Base-by-base conservation (phyloP, 2,888 invertebrate species). In the Zeuzera pyrina region DNA sequence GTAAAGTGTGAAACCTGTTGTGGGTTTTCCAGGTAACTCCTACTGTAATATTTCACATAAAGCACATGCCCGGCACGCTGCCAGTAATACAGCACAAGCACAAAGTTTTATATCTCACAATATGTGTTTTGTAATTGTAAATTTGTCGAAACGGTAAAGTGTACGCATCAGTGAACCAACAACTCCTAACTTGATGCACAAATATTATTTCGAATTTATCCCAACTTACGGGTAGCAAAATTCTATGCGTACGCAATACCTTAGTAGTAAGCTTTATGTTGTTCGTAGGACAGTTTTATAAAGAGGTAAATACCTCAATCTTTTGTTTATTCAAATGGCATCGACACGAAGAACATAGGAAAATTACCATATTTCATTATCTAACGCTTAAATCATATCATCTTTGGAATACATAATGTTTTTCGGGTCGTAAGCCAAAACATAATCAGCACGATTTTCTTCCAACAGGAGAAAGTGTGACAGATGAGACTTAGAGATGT, bases 51-150 rank as follows among this genome's bases (percentile, higher is more conserved):
- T 77, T 77, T 76, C 73, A 78, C 77, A 71, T 78, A 78, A 52
- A 71, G 83, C 83, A 83, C 83, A 70, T 81, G 81, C 81, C 78
- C 79, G 83, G 81, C 83, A 83, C 83, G 83, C 83, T 60, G 83
- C 83, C 83, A 83, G 83, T 83, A 81, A 67, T 69, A 63, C 65
- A 76, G 83, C 83, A 83, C 83, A 74, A 74, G 83, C 83, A 83
- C 83, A 74, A 77, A 73, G 61, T 83, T 81, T 83, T 81, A 64
- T 65, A 60, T 74, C 76, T 77, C 76, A 81, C 76, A 64, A 74
- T 78, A 74, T 74, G 76, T 83, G 81, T 83, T 83, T 76, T 74
- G 83, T 81, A 74, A 68, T 69, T 66, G 79, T 79, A 70, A 67
- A 61, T 56, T 67, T 72, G 68, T 76, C 76, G 74, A 78, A 72